Base-by-base conservation (phyloP, 1,140 invertebrate species). In the Trichonephila clavipes region DNA sequence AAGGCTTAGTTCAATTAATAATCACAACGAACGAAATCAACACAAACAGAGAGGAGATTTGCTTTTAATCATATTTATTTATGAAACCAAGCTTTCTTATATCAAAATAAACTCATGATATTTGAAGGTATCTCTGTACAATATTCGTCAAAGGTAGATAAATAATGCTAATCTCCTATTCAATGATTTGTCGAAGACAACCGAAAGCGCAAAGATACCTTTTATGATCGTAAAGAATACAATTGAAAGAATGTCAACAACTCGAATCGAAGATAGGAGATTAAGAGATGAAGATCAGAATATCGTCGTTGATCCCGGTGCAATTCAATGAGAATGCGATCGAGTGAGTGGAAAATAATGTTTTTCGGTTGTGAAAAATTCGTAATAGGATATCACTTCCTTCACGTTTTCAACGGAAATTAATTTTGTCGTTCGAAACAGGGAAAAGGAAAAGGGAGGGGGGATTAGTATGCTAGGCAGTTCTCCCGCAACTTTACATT, bases 351-450 rank as follows among this genome's bases (percentile, higher is more conserved):
- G 72, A 34, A 77, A 77, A 77, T 77, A 77, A 77, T 77, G 72
- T 77, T 77, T 77, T 77, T 77, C 72, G 72, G 72, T 77, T 14
- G 28, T 77, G 72, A 77, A 77, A 77, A 77, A 77, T 77, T 77
- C 72, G 72, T 77, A 77, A 77, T 77, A 77, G 72, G 72, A 77
- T 77, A 77, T 77, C 72, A 28, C 28, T 77, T 77, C 72, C 34
- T 77, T 77, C 72, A 77, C 72, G 72, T 77, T 77, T 77, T 77
- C 72, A 77, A 34, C 72, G 40, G 72, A 77, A 77, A 77, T 77
- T 77, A 77, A 85, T 85, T 58, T 51, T 85, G 82, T 51, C 82
- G 82, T 85, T 85, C 19, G 82, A n/a, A 19, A 85, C 8, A n/a
- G 24, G 19, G 77, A 85, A 18, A n/a, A 83, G 81, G 16, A 44